phyloP scores from a whole-genome alignment of 2,113 vertebrate species.

The Zosterops pallidus region DNA sequence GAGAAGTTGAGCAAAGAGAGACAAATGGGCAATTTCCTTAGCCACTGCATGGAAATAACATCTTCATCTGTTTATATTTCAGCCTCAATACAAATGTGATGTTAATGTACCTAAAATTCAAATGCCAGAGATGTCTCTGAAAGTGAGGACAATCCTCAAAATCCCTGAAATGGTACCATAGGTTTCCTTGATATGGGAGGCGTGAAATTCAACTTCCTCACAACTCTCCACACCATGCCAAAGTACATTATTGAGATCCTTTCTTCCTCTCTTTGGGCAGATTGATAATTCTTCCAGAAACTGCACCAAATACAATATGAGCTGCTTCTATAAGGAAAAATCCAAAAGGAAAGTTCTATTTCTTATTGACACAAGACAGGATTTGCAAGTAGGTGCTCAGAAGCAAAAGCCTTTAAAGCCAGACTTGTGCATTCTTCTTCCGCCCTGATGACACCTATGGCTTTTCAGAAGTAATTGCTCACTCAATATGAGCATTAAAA shows the following conservation, averaged over 20 bases:
- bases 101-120: background rate
- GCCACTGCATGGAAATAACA: background rate
- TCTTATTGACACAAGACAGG: background rate
- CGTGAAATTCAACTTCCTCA: background rate
- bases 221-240: background rate
- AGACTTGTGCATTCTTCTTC: background rate
- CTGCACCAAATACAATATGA: background rate
- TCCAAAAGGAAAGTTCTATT: background rate
- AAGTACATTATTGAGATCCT: background rate
- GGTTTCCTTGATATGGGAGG: background rate
- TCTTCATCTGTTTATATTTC: background rate
- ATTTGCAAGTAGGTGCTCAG: background rate
- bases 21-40: background rate
- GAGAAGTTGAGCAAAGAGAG: background rate
- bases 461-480: background rate
- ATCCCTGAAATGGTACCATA: background rate
- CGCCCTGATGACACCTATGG: background rate
- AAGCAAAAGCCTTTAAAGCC: background rate
- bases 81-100: background rate
- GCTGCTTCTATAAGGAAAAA: background rate
- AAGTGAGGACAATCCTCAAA: background rate
- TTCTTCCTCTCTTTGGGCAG: background rate
- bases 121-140: background rate
- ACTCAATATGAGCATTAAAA: background rate
- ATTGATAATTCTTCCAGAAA: conserved; percentile 9